Evolutionary conservation across 2,797 vertebrate species (phyloP).

Genomic region (Pampus argenteus): DNA sequence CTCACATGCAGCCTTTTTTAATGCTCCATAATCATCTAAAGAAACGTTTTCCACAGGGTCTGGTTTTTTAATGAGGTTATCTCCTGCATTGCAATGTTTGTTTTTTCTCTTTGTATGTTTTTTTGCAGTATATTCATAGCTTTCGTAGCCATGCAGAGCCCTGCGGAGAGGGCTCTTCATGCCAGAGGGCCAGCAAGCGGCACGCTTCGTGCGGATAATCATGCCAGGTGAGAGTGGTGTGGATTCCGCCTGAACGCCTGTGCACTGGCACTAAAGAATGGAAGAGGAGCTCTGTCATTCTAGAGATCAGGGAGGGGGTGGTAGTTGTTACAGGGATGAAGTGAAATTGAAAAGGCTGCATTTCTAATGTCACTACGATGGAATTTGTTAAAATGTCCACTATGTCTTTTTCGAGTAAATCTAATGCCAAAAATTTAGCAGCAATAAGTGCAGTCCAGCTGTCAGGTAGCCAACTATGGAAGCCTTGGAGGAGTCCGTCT

Average conservation of each 20-base stretch:
- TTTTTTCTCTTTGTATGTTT: conserved; percentile 55
- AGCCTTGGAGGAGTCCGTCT: conserved; percentile 83
- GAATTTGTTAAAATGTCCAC: conserved; percentile 84
- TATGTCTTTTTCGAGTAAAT: conserved; percentile 86
- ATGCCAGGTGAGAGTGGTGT: conserved; percentile 89
- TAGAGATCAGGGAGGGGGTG: conserved; percentile 59
- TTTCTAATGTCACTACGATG: conserved; percentile 85
- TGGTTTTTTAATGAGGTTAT: conserved; percentile 71
- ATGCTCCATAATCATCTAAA: conserved; percentile 51
- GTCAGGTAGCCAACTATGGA: conserved; percentile 80
- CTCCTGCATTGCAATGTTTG: conserved; percentile 62
- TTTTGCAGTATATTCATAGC: conserved; percentile 78
- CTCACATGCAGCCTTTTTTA: conserved; percentile 67
- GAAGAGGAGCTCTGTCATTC: conserved; percentile 84
- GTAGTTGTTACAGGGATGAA: conserved; percentile 59
- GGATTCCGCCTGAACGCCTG: conserved; percentile 83
- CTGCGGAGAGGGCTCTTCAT: conserved; percentile 91
- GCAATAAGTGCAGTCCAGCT: conserved; percentile 86
- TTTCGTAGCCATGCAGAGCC: conserved; percentile 94
- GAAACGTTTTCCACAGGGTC: conserved; percentile 59
- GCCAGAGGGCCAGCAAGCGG: conserved; percentile 85
- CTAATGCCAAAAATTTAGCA: conserved; percentile 85
- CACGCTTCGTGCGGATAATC: conserved; percentile 84
- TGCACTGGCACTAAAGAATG: conserved; percentile 89
- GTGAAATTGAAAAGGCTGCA: conserved; percentile 79